A percentile compares a stretch with the other conserved stretches of the same genome.
Conservation (phyloP, 1,140 invertebrate species). For the Bombus sylvicola region DNA sequence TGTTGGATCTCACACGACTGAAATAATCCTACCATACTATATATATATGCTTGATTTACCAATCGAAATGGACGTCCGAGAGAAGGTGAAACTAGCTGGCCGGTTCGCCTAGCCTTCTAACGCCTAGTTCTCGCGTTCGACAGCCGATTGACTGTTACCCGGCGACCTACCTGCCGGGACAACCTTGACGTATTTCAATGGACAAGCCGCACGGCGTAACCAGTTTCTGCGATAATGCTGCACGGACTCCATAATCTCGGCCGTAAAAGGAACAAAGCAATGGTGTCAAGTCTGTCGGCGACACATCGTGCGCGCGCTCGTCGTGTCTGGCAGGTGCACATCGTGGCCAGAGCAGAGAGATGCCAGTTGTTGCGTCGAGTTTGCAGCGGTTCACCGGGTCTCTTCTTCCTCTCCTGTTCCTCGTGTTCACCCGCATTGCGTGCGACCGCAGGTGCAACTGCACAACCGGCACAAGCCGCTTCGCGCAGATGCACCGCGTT, state of each 20-base stretch:
- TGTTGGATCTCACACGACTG: too few relatives aligned
- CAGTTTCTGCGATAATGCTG: constrained; percentile 65
- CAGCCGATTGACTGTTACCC: constrained; percentile 57
- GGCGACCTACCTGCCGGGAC: constrained; percentile 58
- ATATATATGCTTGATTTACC: background rate
- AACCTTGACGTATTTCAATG: constrained; percentile 66
- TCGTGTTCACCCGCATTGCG: constrained; percentile 34
- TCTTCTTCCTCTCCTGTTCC: background rate
- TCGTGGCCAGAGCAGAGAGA: background rate
- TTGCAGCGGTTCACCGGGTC: background rate
- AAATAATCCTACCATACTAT: too few relatives aligned
- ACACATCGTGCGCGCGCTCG: constrained; percentile 25
- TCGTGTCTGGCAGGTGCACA: constrained; percentile 21
- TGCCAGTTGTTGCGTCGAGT: constrained; percentile 2
- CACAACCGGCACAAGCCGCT: constrained; percentile 1
- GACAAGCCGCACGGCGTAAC: constrained; percentile 49
- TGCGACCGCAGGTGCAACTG: constrained; percentile 44
- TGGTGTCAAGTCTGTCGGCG: constrained; percentile 64
- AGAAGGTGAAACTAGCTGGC: background rate
- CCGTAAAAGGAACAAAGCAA: constrained; percentile 69
- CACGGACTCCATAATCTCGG: constrained; percentile 62
- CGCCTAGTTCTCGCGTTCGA: constrained; percentile 25
- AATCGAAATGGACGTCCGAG: background rate
- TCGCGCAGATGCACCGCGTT: constrained; percentile 21
- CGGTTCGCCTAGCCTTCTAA: constrained; percentile 14